A percentile compares a stretch with the other conserved stretches of the same genome.
phyloP scores from a whole-genome alignment of 2,888 invertebrate species.

The Drosophila neonasuta region DNA sequence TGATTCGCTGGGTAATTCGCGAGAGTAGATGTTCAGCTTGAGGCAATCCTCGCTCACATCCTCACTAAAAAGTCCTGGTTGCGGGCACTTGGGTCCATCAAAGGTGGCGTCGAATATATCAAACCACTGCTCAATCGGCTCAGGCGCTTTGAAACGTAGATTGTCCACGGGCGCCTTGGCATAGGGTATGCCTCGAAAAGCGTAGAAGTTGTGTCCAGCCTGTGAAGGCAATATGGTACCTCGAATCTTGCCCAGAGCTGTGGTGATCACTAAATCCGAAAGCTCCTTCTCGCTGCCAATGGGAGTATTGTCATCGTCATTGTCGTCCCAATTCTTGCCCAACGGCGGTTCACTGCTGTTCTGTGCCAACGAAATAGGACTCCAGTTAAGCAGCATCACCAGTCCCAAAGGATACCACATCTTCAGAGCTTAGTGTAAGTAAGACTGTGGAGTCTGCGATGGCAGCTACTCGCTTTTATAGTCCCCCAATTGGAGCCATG shows the following conservation, averaged over 20 bases:
- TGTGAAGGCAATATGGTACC: conserved; percentile 80
- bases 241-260: conserved; percentile 80
- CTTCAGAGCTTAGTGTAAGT: conserved; percentile 14
- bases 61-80: conserved; percentile 78
- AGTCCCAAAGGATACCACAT: conserved; percentile 52
- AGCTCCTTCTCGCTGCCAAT: conserved; percentile 79
- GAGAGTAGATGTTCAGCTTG: conserved; percentile 84
- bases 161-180: conserved; percentile 80
- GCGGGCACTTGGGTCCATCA: conserved; percentile 85
- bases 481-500: conserved; percentile 26
- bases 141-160: conserved; percentile 82
- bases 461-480: conserved; percentile 59
- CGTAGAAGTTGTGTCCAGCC: conserved; percentile 80
- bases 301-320: conserved; percentile 38
- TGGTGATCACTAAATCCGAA: conserved; percentile 80
- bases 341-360: conserved; percentile 28
- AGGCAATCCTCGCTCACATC: conserved; percentile 84
- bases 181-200: conserved; percentile 81
- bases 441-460: conserved; percentile 50
- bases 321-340: conserved; percentile 41
- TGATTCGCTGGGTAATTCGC: conserved; percentile 74
- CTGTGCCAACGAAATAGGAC: conserved; percentile 8
- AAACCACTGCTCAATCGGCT: conserved; percentile 83
- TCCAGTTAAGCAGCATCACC: conserved; percentile 8
- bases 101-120: conserved; percentile 84